Evolutionary conservation across 2,888 invertebrate species (phyloP), one percentile per base, ranked within the genome.

Genomic region (Anthophora plumipes): DNA sequence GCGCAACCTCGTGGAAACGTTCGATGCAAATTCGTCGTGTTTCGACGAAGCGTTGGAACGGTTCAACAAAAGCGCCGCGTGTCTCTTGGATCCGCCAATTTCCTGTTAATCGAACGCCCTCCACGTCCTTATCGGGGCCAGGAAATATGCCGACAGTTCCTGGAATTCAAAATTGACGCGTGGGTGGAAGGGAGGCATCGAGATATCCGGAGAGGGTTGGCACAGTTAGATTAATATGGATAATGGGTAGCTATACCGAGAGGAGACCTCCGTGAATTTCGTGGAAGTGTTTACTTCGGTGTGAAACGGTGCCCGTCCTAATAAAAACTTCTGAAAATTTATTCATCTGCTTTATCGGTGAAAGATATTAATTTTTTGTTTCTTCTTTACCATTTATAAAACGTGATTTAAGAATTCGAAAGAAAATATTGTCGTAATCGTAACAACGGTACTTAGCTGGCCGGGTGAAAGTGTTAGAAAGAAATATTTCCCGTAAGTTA

Each of bases 101-200:
- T 71, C 70, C 67, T 63, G 75, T 80, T 72, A 71, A 82, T 76
- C 67, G 64, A 54, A 52, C 81, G 63, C 52, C 63, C 50, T 61
- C 46, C n/a, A 25, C 37, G 66, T 69, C 52, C 77, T 82, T 82
- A 82, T 81, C 82, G 46, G 31, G 39, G 71, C 11, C 82, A 54
- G 73, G 72, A 80, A 82, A 66, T 37, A 59, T 52, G 71, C 68
- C n/a, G 61, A 20, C 60, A 20, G 83, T 83, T 82, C 79, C 70
- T 55, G 71, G 83, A 83, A 83, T 82, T 82, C 67, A 60, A 83
- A 77, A 82, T 77, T 77, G 66, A 69, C 22, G 71, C 82, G 75
- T 72, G 60, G 70, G 59, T 46, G 12, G 68, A 11, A 41, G 46
- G 63, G 52, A 43, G 60, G 60, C 67, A 17, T 37, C n/a, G 60